Conservation (phyloP, 2,888 invertebrate genomes). For the Drosophila mulleri region DNA sequence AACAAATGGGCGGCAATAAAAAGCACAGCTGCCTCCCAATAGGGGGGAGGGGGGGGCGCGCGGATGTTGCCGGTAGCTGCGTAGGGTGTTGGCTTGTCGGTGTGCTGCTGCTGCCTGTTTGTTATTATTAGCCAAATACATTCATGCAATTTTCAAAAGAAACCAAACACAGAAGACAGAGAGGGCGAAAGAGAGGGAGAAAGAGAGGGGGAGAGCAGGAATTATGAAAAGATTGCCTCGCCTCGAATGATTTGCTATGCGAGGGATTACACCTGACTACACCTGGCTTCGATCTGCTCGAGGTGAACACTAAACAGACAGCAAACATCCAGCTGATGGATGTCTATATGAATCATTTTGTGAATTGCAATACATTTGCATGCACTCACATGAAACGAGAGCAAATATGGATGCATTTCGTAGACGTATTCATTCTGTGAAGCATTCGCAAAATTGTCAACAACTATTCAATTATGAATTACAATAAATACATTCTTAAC, state of each 20-base stretch:
- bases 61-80: slow-evolving; percentile 2
- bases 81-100: neutral
- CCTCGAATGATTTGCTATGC: slow-evolving; percentile 63
- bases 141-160: slow-evolving; percentile 73
- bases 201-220: slow-evolving; percentile 29
- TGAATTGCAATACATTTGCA: slow-evolving; percentile 5
- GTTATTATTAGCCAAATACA: slow-evolving; percentile 71
- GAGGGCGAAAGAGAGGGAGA: too few species aligned
- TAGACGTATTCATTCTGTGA: neutral
- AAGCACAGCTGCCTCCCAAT: slow-evolving; percentile 56
- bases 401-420: neutral
- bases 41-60: neutral
- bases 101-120: slow-evolving; percentile 49
- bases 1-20: slow-evolving; percentile 53
- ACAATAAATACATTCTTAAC: neutral
- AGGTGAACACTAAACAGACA: slow-evolving; percentile 50
- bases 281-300: slow-evolving; percentile 15
- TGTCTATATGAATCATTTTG: slow-evolving; percentile 31
- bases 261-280: slow-evolving; percentile 68
- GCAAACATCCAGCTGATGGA: slow-evolving; percentile 27
- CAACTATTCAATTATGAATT: neutral
- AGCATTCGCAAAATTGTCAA: neutral
- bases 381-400: neutral
- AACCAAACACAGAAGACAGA: slow-evolving; percentile 64
- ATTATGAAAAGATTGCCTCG: slow-evolving; percentile 69